Percentiles rank a stretch among this genome's conserved stretches.
These are phyloP conservation scores for Vollenhovia emeryi DNA, from an alignment of 1,140 invertebrate species.

Conservation along the genomic window DNA sequence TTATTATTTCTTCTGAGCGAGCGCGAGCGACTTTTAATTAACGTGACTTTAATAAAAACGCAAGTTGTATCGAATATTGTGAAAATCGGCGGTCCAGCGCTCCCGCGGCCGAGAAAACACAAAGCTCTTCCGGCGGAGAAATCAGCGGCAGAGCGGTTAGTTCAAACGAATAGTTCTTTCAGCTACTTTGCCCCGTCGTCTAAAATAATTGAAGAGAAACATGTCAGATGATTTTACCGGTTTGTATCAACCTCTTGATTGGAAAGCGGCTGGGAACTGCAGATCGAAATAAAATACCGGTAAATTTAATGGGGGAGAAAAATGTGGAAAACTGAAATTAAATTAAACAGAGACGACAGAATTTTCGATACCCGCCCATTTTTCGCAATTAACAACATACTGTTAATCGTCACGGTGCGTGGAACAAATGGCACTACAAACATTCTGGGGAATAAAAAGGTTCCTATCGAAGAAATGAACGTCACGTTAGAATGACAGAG, in stretches of 20 bases:
- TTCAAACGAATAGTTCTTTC: slow-evolving; percentile 2
- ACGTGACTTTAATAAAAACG: slow-evolving; percentile 52
- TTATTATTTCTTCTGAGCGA: slow-evolving; percentile 44
- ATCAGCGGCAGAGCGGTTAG: slow-evolving; percentile 2
- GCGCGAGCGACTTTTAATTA: slow-evolving; percentile 39
- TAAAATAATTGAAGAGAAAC: slow-evolving; percentile 42
- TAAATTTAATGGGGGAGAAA: not conserved
- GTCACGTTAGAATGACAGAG: not conserved
- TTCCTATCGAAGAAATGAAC: not conserved
- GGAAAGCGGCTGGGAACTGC: not conserved
- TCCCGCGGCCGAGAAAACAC: not conserved
- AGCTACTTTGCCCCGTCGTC: not conserved
- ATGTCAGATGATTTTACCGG: slow-evolving; percentile 19
- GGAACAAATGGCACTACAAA: not conserved
- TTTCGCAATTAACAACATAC: not conserved
- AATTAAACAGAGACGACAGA: not conserved
- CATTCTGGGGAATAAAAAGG: not conserved
- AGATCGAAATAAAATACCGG: not conserved
- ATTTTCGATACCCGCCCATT: not conserved
- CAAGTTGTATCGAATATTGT: slow-evolving; percentile 13
- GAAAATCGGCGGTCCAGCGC: slow-evolving; percentile 18
- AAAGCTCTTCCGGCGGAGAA: slow-evolving; percentile 13
- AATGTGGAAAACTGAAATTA: not conserved
- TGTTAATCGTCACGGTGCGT: not conserved
- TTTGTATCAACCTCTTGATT: slow-evolving; percentile 17